A percentile compares a stretch with the other conserved stretches of the same genome.
Conservation (phyloP, 2,797 vertebrate species). For the Bovichtus diacanthus region DNA sequence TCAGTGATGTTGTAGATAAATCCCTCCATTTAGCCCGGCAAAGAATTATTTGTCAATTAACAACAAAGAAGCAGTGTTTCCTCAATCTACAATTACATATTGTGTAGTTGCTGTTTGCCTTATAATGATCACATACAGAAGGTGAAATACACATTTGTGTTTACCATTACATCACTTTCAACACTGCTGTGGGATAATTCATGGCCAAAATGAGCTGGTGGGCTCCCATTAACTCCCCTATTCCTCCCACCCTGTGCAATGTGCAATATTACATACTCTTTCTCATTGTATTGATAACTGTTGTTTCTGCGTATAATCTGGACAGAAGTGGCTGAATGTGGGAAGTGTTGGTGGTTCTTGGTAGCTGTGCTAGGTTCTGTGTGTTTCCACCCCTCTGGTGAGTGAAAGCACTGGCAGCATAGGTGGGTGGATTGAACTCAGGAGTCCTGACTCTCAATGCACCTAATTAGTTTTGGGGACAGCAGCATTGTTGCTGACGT, state of each 20-base stretch:
- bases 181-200: too few relatives aligned
- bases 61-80: neutral
- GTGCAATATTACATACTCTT: too few relatives aligned
- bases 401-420: neutral
- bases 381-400: neutral
- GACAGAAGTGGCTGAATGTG: neutral
- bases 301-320: neutral
- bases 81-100: neutral
- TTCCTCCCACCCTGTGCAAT: too few relatives aligned
- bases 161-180: neutral
- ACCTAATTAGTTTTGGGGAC: neutral
- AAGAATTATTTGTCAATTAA: neutral
- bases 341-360: neutral
- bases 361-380: neutral
- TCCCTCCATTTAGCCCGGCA: neutral
- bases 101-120: neutral
- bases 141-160: too few relatives aligned
- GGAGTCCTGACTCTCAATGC: neutral
- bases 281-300: neutral
- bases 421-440: neutral
- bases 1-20: neutral
- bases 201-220: neutral
- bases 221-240: neutral
- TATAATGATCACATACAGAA: neutral
- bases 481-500: neutral